phyloP scores from a whole-genome alignment of 2,113 vertebrate genomes.

The Alaudala cheleensis region DNA sequence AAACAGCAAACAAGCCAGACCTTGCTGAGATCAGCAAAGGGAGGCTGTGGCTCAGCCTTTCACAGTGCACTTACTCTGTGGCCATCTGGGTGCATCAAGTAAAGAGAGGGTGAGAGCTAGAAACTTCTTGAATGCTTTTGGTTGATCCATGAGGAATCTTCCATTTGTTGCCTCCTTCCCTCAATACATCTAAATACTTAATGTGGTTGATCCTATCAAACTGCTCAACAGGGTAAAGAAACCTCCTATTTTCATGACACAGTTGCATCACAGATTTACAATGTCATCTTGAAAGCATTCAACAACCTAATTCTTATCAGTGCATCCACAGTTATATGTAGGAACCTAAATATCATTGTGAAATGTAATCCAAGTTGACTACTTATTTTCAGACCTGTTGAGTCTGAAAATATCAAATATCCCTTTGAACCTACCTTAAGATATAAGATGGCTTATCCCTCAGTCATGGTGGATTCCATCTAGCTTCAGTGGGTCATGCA shows the following conservation, averaged over 20 bases:
- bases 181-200: background rate
- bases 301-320: background rate
- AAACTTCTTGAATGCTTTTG: background rate
- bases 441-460: background rate
- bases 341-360: background rate
- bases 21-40: background rate
- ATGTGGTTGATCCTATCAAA: background rate
- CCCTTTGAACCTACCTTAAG: background rate
- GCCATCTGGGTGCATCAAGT: background rate
- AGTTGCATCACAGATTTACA: background rate
- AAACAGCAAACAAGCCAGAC: slow-evolving; percentile 17
- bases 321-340: background rate
- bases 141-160: background rate
- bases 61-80: background rate
- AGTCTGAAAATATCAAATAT: background rate
- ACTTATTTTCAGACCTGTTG: background rate
- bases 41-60: background rate
- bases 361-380: background rate
- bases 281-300: background rate
- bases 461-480: accelerated
- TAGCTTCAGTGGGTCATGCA: background rate
- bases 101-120: background rate
- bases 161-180: background rate
- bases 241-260: background rate
- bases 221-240: background rate